phyloP scores from a whole-genome alignment of 2,888 invertebrate genomes.

The Petrophora chlorosata region DNA sequence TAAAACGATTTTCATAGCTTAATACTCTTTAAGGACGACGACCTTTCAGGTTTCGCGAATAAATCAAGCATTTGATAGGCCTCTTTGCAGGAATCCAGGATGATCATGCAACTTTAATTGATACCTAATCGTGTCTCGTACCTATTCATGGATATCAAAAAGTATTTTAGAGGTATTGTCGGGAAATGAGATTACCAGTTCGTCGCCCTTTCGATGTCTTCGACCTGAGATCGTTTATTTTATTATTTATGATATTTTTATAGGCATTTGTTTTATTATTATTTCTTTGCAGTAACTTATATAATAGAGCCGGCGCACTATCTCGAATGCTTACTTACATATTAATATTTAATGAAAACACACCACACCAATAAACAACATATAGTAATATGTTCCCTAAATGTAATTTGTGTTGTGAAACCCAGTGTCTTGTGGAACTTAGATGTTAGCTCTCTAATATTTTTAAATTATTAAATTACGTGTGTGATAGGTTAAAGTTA shows the following conservation, averaged over 20 bases:
- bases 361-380: no score
- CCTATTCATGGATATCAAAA: conserved; percentile 16
- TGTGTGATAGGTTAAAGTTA: no score
- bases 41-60: conserved; percentile 34
- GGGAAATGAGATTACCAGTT: conserved; percentile 19
- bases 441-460: no score
- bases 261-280: neutral
- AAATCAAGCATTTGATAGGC: conserved; percentile 31
- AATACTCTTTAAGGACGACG: conserved; percentile 37
- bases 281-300: no score
- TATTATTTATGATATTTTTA: neutral
- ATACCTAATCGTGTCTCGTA: conserved; percentile 14
- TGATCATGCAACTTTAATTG: conserved; percentile 34
- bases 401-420: no score
- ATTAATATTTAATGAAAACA: no score
- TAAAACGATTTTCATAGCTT: conserved; percentile 27
- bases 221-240: conserved; percentile 4
- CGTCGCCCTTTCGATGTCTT: conserved; percentile 15
- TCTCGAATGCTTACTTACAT: no score
- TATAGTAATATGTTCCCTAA: no score
- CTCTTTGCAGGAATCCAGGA: conserved; percentile 33
- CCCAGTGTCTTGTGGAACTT: no score
- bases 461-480: no score
- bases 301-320: no score
- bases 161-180: conserved; percentile 13